Evolutionary conservation across 2,888 invertebrate species (phyloP).

Genomic region (Clepsis dumicolana): DNA sequence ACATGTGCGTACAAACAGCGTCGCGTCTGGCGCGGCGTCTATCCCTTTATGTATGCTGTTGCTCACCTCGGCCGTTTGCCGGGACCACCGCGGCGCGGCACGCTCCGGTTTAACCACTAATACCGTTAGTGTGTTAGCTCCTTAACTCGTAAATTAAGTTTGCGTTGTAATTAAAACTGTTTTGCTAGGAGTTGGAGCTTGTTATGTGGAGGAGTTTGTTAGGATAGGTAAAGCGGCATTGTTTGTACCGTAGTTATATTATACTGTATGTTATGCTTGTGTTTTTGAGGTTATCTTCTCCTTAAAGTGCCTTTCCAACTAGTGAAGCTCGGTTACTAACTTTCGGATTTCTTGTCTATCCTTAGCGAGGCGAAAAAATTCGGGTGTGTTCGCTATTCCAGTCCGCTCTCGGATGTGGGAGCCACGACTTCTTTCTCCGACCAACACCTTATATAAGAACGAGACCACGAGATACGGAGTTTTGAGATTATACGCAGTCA

Average conservation of each 20-base stretch:
- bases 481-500: no score
- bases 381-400: no score
- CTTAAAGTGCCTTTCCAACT: no score
- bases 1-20: conserved; percentile 49
- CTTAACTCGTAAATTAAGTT: conserved; percentile 31
- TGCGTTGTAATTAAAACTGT: conserved; percentile 34
- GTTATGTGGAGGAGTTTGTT: background rate
- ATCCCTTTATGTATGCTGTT: conserved; percentile 52
- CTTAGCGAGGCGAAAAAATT: no score
- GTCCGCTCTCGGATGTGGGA: no score
- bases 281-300: no score
- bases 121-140: conserved; percentile 42
- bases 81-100: conserved; percentile 41
- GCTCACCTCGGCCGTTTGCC: conserved; percentile 36
- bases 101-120: conserved; percentile 35
- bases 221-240: background rate
- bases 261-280: background rate
- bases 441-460: no score
- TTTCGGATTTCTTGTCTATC: no score
- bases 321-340: no score
- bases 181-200: conserved; percentile 11
- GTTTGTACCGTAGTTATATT: background rate
- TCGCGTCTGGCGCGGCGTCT: conserved; percentile 46
- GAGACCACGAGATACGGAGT: no score
- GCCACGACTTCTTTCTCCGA: no score